Conservation (phyloP, 2,888 invertebrate genomes). For the Idaea biselata region DNA sequence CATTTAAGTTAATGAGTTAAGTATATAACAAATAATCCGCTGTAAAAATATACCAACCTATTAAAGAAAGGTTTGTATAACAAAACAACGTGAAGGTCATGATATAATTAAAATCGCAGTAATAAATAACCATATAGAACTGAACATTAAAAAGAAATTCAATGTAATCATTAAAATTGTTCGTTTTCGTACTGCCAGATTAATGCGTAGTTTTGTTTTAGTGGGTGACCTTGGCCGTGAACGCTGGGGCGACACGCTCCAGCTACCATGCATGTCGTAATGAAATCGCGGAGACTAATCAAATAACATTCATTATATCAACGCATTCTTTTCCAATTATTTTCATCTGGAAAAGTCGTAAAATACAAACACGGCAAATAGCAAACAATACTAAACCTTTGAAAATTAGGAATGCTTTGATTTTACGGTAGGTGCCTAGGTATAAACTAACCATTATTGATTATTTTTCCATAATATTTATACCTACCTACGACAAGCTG, state of each 20-base stretch:
- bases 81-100: neutral
- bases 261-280: constrained; percentile 68
- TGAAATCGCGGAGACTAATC: constrained; percentile 61
- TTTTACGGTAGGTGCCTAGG: neutral
- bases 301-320: constrained; percentile 64
- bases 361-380: constrained; percentile 19
- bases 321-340: constrained; percentile 52
- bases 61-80: neutral
- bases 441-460: neutral
- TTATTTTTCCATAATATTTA: neutral
- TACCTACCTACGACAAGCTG: neutral
- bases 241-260: constrained; percentile 71
- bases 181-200: constrained; percentile 33
- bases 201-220: constrained; percentile 70
- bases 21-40: neutral
- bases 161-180: constrained; percentile 29
- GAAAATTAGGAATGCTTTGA: constrained; percentile 21
- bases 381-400: constrained; percentile 18
- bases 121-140: constrained; percentile 10
- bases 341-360: constrained; percentile 31
- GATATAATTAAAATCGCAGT: neutral
- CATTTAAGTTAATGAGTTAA: too few species aligned
- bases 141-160: constrained; percentile 24
- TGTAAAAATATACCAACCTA: neutral
- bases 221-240: constrained; percentile 76